Percentiles rank a stretch among this genome's conserved stretches.
These are phyloP conservation scores for Lasaia peninsularis DNA, from an alignment of 1,140 invertebrate species.

Conservation along the genomic window DNA sequence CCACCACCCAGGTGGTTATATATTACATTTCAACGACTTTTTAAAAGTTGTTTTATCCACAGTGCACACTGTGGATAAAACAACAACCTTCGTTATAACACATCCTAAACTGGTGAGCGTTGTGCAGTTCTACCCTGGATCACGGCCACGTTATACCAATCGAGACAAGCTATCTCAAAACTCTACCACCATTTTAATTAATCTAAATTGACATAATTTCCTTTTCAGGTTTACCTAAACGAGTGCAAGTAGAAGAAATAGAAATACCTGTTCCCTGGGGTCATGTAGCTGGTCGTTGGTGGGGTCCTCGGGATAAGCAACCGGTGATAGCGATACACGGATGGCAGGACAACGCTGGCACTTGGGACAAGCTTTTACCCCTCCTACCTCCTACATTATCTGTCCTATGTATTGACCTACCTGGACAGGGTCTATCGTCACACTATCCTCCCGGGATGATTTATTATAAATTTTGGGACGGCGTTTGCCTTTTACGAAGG, in stretches of 20 bases:
- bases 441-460: conserved; percentile 77
- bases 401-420: conserved; percentile 85
- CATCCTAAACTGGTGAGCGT: too few species aligned
- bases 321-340: conserved; percentile 89
- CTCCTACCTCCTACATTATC: conserved; percentile 79
- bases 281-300: conserved; percentile 86
- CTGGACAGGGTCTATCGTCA: conserved; percentile 89
- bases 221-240: not conserved
- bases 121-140: too few species aligned
- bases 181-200: too few species aligned
- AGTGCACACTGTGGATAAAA: too few species aligned
- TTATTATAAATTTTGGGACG: conserved; percentile 16
- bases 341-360: conserved; percentile 91
- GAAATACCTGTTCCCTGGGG: conserved; percentile 87
- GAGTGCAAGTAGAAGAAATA: conserved; percentile 77
- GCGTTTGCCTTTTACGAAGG: not conserved
- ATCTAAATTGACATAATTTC: not conserved
- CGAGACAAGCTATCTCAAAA: too few species aligned
- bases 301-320: conserved; percentile 83
- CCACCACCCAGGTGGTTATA: too few species aligned
- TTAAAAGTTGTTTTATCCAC: too few species aligned
- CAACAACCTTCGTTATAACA: too few species aligned
- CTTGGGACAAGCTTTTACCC: conserved; percentile 87
- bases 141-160: too few species aligned
- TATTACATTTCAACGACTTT: too few species aligned